Conservation (phyloP, 2,797 vertebrate genomes). For the Okamejei kenojei region DNA sequence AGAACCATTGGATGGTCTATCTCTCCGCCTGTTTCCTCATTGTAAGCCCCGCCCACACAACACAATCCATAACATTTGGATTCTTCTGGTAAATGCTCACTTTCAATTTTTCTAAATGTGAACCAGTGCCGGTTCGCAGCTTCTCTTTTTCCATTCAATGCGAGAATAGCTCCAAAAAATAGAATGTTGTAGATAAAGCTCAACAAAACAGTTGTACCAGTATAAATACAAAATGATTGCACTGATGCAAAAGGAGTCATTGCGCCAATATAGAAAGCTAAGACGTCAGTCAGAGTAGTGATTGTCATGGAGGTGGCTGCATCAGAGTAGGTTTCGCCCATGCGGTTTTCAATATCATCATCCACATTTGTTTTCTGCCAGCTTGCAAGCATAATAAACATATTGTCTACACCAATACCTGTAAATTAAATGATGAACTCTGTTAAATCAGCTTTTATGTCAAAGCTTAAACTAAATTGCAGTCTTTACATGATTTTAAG, state of each 20-base stretch:
- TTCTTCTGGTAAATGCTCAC: constrained; percentile 39
- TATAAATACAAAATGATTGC: constrained; percentile 73
- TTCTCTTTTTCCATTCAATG: constrained; percentile 65
- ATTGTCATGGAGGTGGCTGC: constrained; percentile 74
- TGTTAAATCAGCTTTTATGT: background rate
- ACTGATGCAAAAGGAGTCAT: constrained; percentile 66
- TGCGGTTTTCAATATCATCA: constrained; percentile 48
- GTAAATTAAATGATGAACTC: constrained; percentile 35
- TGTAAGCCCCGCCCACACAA: constrained; percentile 51
- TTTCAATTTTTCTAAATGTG: constrained; percentile 53
- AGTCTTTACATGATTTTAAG: background rate
- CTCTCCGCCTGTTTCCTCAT: constrained; percentile 49
- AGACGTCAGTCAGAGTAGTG: constrained; percentile 68
- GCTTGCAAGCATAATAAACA: constrained; percentile 78
- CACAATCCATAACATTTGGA: constrained; percentile 51
- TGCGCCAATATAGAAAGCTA: constrained; percentile 72
- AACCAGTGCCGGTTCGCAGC: constrained; percentile 62
- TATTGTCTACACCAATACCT: constrained; percentile 78
- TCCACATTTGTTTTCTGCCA: constrained; percentile 67
- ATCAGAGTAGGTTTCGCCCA: constrained; percentile 62
- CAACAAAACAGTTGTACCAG: constrained; percentile 64
- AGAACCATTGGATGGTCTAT: constrained; percentile 47
- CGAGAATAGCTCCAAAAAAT: constrained; percentile 61
- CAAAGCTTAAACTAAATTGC: background rate
- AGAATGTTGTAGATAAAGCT: constrained; percentile 59